phyloP scores from a whole-genome alignment of 2,113 vertebrate genomes.

The Engystomops pustulosus region DNA sequence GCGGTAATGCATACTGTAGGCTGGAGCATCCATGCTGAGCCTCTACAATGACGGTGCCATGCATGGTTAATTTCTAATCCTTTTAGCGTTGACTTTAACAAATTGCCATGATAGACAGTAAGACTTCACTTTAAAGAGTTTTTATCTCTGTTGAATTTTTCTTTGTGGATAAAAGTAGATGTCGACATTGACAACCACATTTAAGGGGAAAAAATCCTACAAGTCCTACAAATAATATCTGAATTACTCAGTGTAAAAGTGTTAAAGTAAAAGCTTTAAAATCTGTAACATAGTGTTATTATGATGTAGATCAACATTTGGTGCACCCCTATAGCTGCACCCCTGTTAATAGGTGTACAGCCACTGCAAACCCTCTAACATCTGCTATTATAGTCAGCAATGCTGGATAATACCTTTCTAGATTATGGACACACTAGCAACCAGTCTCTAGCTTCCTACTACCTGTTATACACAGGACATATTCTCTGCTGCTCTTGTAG shows the following conservation, averaged over 20 bases:
- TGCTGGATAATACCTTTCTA: background rate
- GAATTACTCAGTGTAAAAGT: background rate
- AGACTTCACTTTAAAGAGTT: background rate
- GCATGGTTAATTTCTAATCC: constrained; percentile 45
- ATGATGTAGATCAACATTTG: no score
- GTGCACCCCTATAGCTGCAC: no score
- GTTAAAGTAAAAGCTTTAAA: no score
- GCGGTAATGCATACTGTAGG: constrained; percentile 20
- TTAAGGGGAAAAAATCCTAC: no score
- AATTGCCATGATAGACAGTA: constrained; percentile 23
- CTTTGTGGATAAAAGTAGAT: background rate
- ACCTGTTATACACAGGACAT: no score
- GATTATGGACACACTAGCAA: no score
- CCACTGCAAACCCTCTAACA: background rate
- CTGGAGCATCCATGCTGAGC: constrained; percentile 7
- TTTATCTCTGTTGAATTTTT: background rate
- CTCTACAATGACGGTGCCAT: constrained; percentile 22
- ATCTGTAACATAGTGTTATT: no score
- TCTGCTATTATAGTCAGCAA: background rate
- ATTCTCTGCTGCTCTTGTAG: no score
- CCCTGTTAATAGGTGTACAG: background rate
- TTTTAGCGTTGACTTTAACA: constrained; percentile 43
- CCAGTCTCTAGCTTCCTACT: no score
- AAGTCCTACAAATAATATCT: background rate
- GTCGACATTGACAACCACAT: background rate